Conservation (phyloP, 2,797 vertebrate species). For the Sebastes vulpes region DNA sequence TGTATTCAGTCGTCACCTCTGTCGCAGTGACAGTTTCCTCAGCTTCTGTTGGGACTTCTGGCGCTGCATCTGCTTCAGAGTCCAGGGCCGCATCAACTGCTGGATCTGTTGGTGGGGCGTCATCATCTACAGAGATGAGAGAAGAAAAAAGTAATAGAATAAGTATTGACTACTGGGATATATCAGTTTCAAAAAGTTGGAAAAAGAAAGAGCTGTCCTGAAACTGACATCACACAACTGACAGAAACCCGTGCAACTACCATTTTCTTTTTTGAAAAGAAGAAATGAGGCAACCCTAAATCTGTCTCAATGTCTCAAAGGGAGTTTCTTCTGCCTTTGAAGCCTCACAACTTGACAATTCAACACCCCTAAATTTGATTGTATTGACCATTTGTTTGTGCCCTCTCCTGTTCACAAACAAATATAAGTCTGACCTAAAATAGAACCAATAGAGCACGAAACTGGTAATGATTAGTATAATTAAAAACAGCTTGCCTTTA, state of each 20-base stretch:
- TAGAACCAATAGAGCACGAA: neutral
- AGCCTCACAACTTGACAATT: neutral
- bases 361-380: neutral
- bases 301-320: conserved; percentile 1
- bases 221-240: neutral
- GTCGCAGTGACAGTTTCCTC: neutral
- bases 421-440: neutral
- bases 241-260: neutral
- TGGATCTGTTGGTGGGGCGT: neutral
- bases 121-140: conserved; percentile 26
- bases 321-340: neutral
- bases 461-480: conserved; percentile 24
- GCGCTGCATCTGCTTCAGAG: neutral
- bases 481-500: conserved; percentile 1
- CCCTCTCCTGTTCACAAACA: neutral
- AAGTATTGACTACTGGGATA: neutral
- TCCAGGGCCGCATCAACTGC: neutral
- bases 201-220: neutral
- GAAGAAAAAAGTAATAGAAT: conserved; percentile 18
- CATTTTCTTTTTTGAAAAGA: conserved; percentile 3
- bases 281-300: neutral
- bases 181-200: conserved; percentile 7
- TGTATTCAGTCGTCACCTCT: conserved; percentile 16
- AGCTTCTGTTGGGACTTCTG: neutral
- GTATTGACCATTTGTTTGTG: neutral